Evolutionary conservation across 2,797 vertebrate species (phyloP), one percentile per base, ranked within the genome.

Genomic region (Sparidentex hasta): DNA sequence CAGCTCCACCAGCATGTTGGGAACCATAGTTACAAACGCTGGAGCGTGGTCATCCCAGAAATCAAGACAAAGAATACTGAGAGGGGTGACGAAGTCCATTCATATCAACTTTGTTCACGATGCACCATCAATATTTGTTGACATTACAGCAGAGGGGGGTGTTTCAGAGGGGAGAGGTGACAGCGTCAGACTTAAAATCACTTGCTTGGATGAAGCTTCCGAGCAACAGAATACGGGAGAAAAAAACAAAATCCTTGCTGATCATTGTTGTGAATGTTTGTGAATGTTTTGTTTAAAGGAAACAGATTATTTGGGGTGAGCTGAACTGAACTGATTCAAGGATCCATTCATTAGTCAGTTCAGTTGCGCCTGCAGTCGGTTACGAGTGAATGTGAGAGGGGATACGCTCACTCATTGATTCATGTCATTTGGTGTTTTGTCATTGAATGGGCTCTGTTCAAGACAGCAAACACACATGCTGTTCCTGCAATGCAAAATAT

Each of bases 1-100:
- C 13, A 67, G 65, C 20, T 62, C 48, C 14, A 7, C 23, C 33
- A 67, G 65, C 50, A 63, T 16, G 43, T 11, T 51, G 51, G 58
- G 66, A 50, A 57, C 7, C 6, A 3, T 12, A 27, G 48, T 66
- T 21, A 16, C 0, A 50, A 54, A 46, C 46, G 3, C 1, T 23
- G 9, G 11, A 33, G 18, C 6, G 29, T 21, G n/a, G 48, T 16
- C 27, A 46, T 14, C 11, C 14, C 8, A 3, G 4, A 46, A 65
- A 13, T 21, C 1, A 6, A 58, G n/a, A 21, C 2, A 50, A 41
- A 44, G 6, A 61, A 11, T 20, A 21, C 7, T 23, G 11, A 16
- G 2, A 18, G 43, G 21, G 46, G 44, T 27, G 17, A 48, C 44
- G 47, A 48, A 21, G 52, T 52, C 8, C 12, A 9, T 50, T 29